These are phyloP conservation scores for Dorcus parallelipipedus DNA, from an alignment of 2,888 invertebrate genomes.

Conservation along the genomic window DNA sequence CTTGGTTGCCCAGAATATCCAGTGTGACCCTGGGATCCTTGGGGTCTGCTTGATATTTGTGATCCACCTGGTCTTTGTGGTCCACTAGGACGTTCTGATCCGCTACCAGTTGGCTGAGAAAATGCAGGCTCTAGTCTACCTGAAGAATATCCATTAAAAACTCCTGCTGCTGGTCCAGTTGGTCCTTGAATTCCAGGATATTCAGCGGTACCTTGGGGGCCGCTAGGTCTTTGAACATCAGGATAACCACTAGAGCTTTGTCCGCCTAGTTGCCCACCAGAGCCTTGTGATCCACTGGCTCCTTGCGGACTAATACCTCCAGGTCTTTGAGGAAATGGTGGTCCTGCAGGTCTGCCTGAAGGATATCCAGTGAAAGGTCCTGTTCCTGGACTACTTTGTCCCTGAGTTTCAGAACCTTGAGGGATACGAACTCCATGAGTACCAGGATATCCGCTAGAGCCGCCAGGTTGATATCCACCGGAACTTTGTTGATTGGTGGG, in stretches of 20 bases:
- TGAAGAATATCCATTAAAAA: constrained; percentile 17
- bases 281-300: constrained; percentile 3
- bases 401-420: constrained; percentile 20
- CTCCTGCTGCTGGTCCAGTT: constrained; percentile 30
- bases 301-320: constrained; percentile 12
- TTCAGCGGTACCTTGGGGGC: neutral
- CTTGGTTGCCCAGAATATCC: constrained; percentile 16
- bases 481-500: neutral
- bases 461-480: neutral
- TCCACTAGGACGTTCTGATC: neutral
- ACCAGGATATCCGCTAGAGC: neutral
- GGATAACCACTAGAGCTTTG: neutral
- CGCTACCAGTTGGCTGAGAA: constrained; percentile 8
- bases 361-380: constrained; percentile 15
- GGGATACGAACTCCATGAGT: neutral
- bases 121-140: neutral
- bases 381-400: constrained; percentile 11
- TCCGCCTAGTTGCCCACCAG: neutral
- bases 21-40: constrained; percentile 19
- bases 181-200: constrained; percentile 34
- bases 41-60: constrained; percentile 28
- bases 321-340: constrained; percentile 35
- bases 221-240: neutral
- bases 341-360: constrained; percentile 30
- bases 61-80: constrained; percentile 27